Conservation (phyloP, 2,113 vertebrate species). For the Lampris incognitus region DNA sequence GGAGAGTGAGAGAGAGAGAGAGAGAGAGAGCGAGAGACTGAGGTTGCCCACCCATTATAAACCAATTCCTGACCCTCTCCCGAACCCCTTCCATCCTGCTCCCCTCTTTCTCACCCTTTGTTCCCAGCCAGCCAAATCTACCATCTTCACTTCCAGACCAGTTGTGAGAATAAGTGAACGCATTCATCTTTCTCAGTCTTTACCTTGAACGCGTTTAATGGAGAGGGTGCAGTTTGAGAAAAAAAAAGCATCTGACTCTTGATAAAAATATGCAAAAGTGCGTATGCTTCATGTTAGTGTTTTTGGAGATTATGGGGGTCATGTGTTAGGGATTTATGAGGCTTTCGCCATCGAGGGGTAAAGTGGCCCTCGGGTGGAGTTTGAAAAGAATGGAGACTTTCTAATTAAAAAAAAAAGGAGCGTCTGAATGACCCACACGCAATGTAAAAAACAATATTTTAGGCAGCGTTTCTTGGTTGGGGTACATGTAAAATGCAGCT, state of each 20-base stretch:
- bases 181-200: background rate
- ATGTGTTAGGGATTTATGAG: constrained; percentile 79
- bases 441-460: background rate
- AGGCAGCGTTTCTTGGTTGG: background rate
- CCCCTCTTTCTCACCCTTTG: constrained; percentile 10
- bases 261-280: constrained; percentile 47
- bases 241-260: constrained; percentile 12
- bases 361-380: constrained; percentile 46
- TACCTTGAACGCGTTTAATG: background rate
- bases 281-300: constrained; percentile 45
- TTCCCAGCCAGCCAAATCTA: background rate
- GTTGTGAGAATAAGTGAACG: background rate
- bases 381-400: constrained; percentile 29
- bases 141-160: background rate
- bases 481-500: background rate
- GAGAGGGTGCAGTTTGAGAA: background rate
- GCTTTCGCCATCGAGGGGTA: constrained; percentile 74
- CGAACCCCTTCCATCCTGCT: constrained; percentile 18
- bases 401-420: no score
- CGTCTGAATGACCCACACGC: background rate
- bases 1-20: constrained; percentile 3
- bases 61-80: constrained; percentile 47
- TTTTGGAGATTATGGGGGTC: constrained; percentile 73
- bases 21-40: constrained; percentile 29
- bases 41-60: constrained; percentile 62